These are phyloP conservation scores for Tragelaphus imberbis DNA, from an alignment of 2,113 vertebrate genomes.

Conservation along the genomic window DNA sequence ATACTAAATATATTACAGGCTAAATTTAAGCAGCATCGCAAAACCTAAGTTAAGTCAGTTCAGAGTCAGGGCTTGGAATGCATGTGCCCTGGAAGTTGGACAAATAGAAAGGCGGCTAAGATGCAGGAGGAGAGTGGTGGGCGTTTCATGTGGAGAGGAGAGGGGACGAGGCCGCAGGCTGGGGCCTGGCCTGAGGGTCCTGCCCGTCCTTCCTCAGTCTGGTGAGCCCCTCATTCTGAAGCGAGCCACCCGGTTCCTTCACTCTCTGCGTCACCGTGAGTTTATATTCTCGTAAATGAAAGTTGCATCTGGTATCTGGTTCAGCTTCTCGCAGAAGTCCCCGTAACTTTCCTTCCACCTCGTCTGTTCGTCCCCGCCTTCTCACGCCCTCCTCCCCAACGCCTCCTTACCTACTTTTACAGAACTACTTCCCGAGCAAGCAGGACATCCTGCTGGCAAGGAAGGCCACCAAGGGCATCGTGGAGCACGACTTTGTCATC, in stretches of 20 bases:
- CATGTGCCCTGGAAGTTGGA: neutral
- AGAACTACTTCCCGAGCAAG: conserved; percentile 94
- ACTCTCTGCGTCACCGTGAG: too few species aligned
- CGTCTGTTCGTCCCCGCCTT: neutral
- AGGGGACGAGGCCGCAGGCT: fast-evolving
- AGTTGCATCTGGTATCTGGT: neutral
- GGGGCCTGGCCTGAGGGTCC: neutral
- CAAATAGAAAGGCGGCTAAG: neutral
- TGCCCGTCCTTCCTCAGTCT: neutral
- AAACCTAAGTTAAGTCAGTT: neutral
- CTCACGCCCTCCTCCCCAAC: neutral
- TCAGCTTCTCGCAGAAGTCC: neutral
- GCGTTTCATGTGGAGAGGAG: neutral
- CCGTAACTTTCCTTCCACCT: neutral
- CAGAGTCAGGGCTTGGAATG: neutral
- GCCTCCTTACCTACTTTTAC: conserved; percentile 14
- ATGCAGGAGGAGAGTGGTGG: neutral
- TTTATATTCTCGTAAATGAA: neutral
- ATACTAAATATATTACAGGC: neutral
- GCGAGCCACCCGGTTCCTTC: neutral
- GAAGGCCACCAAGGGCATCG: conserved; percentile 97
- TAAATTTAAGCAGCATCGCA: neutral
- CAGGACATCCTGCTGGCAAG: conserved; percentile 96
- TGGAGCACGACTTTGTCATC: conserved; percentile 97
- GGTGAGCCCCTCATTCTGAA: neutral